Conservation (phyloP, 2,113 vertebrate genomes). For the Campylomormyrus tamandua region DNA sequence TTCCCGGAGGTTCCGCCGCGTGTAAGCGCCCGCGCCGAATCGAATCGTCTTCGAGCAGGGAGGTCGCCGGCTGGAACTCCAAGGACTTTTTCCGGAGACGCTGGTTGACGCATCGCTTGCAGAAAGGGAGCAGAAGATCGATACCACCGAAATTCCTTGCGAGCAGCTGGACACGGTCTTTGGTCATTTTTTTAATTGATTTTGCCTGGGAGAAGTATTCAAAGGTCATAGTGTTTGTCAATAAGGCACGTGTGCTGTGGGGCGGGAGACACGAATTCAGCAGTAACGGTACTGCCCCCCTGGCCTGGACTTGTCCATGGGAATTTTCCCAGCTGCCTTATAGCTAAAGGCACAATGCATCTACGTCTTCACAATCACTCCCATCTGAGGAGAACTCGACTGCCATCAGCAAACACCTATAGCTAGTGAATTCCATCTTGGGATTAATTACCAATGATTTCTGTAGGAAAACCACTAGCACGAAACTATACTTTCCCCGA, state of each 20-base stretch:
- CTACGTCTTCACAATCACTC: background rate
- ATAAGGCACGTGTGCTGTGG: background rate
- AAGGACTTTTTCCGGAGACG: background rate
- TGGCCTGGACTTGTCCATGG: background rate
- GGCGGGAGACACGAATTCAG: background rate
- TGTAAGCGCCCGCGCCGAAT: background rate
- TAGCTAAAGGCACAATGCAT: background rate
- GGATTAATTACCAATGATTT: constrained; percentile 4
- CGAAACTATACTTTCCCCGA: background rate
- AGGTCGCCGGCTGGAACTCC: background rate
- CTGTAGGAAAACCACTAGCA: background rate
- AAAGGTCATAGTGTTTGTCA: background rate
- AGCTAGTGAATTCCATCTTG: constrained; percentile 14
- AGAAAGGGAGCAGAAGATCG: background rate
- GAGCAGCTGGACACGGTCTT: background rate
- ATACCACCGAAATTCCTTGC: background rate
- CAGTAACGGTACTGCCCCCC: background rate
- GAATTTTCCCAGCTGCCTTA: constrained; percentile 49
- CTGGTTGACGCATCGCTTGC: background rate
- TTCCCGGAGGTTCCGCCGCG: background rate
- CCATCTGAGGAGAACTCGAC: background rate
- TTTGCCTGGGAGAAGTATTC: background rate
- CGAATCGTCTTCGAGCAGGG: background rate
- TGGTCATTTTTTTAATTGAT: background rate
- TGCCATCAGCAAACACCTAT: constrained; percentile 14